Evolutionary conservation across 1,140 invertebrate genomes (phyloP).

Genomic region (Rhagoletis pomonella): DNA sequence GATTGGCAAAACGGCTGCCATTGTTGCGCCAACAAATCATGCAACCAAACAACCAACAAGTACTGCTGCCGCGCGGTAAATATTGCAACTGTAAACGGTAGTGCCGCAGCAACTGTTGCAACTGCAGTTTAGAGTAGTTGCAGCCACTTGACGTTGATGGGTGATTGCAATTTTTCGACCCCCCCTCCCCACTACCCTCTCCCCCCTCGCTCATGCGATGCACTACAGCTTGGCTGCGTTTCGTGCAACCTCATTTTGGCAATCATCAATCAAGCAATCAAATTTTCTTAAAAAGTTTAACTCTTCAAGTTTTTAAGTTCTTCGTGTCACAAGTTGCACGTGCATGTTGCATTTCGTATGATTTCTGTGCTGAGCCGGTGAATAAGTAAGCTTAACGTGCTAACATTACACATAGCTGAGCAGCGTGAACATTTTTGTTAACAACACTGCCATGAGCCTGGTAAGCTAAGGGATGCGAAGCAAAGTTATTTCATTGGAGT

Average conservation of each 20-base stretch:
- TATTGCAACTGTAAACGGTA: background rate
- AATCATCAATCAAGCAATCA: constrained; percentile 37
- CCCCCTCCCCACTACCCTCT: background rate
- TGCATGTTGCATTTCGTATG: background rate
- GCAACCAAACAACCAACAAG: background rate
- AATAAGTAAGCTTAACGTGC: background rate
- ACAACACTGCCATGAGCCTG: background rate
- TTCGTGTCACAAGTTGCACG: background rate
- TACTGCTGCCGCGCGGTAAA: background rate
- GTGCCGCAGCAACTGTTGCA: constrained; percentile 18
- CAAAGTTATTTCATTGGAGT: background rate
- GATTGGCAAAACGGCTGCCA: constrained; percentile 4
- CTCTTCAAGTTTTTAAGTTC: background rate
- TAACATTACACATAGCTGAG: background rate
- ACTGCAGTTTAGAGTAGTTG: background rate
- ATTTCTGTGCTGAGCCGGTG: background rate
- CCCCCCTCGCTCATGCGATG: background rate
- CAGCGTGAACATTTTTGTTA: background rate
- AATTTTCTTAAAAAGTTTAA: background rate
- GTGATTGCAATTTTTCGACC: constrained; percentile 28
- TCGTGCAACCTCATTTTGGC: constrained; percentile 40
- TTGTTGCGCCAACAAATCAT: constrained; percentile 23
- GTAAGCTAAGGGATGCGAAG: background rate
- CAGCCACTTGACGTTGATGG: constrained; percentile 22
- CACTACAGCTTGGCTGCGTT: background rate